A percentile compares a stretch with the other conserved stretches of the same genome.
Evolutionary conservation across 2,888 invertebrate genomes (phyloP).

Genomic region (Drosophila anomalata): DNA sequence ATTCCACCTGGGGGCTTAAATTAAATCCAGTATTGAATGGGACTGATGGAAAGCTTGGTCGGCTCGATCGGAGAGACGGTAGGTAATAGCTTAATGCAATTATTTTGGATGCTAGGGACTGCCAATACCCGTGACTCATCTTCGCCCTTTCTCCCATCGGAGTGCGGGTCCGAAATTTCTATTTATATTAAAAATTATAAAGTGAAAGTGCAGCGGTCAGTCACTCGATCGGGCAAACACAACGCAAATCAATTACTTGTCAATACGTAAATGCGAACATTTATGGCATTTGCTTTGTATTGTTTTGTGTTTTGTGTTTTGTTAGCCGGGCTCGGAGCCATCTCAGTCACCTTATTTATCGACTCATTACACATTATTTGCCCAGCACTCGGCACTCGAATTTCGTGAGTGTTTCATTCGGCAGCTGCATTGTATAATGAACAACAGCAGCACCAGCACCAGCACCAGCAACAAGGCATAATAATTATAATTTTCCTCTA

Average conservation of each 20-base stretch:
- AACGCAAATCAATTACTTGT: constrained; percentile 45
- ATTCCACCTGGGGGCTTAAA: neutral
- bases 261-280: constrained; percentile 41
- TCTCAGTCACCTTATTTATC: constrained; percentile 23
- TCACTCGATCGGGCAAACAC: constrained; percentile 32
- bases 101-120: neutral
- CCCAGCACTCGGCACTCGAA: constrained; percentile 19
- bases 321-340: constrained; percentile 14
- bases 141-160: constrained; percentile 12
- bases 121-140: constrained; percentile 12
- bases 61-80: neutral
- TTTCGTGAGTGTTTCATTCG: constrained; percentile 18
- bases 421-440: constrained; percentile 23
- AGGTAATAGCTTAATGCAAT: neutral
- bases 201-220: constrained; percentile 52
- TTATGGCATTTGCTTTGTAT: constrained; percentile 18
- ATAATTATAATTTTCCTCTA: constrained; percentile 29
- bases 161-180: constrained; percentile 44
- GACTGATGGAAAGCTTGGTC: too few species aligned
- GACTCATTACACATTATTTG: constrained; percentile 38
- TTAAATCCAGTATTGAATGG: too few species aligned
- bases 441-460: neutral
- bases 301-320: constrained; percentile 28
- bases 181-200: constrained; percentile 46
- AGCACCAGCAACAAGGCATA: neutral